Percentiles rank a stretch among this genome's conserved stretches.
Conservation (phyloP, 2,888 invertebrate genomes). For the Heliothis peltigera region DNA sequence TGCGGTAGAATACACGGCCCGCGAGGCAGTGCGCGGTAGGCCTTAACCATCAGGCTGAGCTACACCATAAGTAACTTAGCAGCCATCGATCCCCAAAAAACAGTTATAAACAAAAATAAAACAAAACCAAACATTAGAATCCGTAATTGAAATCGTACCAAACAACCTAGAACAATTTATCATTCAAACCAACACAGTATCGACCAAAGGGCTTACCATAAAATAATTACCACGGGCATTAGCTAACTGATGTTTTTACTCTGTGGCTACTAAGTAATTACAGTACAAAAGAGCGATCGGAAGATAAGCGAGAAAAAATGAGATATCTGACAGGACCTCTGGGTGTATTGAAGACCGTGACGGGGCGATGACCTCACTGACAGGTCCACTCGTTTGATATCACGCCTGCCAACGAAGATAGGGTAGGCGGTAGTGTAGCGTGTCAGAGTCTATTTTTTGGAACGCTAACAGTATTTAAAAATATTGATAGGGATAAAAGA, state of each 20-base stretch:
- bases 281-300: slow-evolving; percentile 74
- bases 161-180: slow-evolving; percentile 9
- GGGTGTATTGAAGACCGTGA: slow-evolving; percentile 58
- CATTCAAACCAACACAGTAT: slow-evolving; percentile 10
- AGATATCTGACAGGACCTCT: slow-evolving; percentile 69
- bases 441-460: neutral
- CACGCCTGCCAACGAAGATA: slow-evolving; percentile 14
- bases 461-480: neutral
- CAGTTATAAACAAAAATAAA: neutral
- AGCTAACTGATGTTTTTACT: slow-evolving; percentile 33
- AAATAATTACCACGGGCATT: slow-evolving; percentile 30
- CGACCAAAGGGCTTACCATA: slow-evolving; percentile 22
- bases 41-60: neutral
- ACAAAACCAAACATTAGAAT: neutral
- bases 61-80: neutral
- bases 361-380: slow-evolving; percentile 66
- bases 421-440: slow-evolving; percentile 12
- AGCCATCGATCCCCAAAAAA: neutral
- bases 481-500: too few relatives aligned
- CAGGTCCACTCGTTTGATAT: slow-evolving; percentile 28
- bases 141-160: slow-evolving; percentile 13
- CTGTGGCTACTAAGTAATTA: slow-evolving; percentile 70
- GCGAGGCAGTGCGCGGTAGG: too few relatives aligned
- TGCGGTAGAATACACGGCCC: too few relatives aligned
- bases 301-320: slow-evolving; percentile 76